Conservation (phyloP, 1,140 invertebrate species). For the Pantala flavescens region DNA sequence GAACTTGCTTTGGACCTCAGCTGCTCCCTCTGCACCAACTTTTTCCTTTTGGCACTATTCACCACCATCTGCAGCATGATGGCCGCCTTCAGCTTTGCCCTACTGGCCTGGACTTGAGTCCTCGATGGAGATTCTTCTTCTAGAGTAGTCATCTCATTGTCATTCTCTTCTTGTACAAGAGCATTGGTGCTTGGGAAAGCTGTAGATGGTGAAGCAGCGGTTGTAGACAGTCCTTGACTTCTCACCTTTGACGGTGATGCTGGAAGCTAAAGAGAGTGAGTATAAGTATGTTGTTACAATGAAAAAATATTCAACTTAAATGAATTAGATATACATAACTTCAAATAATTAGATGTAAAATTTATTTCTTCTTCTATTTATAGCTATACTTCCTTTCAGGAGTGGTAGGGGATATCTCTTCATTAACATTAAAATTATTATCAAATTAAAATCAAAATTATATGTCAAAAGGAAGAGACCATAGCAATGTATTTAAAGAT, state of each 20-base stretch:
- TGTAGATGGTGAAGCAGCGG: background rate
- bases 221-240: background rate
- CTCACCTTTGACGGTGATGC: background rate
- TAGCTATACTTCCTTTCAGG: too few species aligned
- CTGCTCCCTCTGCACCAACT: background rate
- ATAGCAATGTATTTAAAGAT: too few species aligned
- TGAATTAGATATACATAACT: too few species aligned
- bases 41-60: background rate
- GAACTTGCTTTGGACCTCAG: background rate
- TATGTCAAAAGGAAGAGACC: too few species aligned
- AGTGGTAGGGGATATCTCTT: too few species aligned
- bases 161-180: background rate
- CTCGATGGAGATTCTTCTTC: background rate
- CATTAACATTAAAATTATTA: too few species aligned
- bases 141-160: background rate
- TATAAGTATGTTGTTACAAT: background rate
- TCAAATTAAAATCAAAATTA: too few species aligned
- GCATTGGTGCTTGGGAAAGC: background rate
- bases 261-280: background rate
- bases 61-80: background rate
- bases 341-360: too few species aligned
- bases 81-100: background rate
- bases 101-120: background rate
- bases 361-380: too few species aligned
- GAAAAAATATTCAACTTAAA: too few species aligned